phyloP scores from a whole-genome alignment of 2,888 invertebrate species.

The Microplitis manilae region DNA sequence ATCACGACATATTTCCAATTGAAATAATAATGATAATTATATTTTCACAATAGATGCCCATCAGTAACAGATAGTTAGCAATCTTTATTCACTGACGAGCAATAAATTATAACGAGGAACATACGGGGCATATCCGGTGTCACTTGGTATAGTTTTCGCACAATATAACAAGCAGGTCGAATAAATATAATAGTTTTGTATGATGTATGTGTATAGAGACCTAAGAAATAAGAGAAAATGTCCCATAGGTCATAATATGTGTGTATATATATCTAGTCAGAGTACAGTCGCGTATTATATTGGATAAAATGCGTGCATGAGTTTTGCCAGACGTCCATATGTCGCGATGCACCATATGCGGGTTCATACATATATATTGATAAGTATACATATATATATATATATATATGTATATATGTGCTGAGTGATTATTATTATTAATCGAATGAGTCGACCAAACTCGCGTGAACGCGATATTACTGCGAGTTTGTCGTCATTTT shows the following conservation, averaged over 20 bases:
- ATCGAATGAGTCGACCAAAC: constrained; percentile 55
- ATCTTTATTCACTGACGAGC: constrained; percentile 16
- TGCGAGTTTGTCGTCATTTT: not conserved
- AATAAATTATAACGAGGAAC: constrained; percentile 22
- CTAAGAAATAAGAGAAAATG: constrained; percentile 18
- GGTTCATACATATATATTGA: constrained; percentile 7
- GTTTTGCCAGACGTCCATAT: constrained; percentile 42
- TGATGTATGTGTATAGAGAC: not conserved
- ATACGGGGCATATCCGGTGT: constrained; percentile 15
- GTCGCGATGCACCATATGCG: constrained; percentile 45
- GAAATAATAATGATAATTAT: not conserved
- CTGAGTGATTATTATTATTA: constrained; percentile 57
- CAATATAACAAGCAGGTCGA: not conserved
- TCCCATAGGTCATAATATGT: constrained; percentile 18
- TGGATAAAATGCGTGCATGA: constrained; percentile 31
- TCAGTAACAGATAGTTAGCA: constrained; percentile 1
- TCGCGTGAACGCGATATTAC: constrained; percentile 49
- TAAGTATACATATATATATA: constrained; percentile 5
- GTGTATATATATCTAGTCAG: constrained; percentile 15
- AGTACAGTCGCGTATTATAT: not conserved
- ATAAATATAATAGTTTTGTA: constrained; percentile 4
- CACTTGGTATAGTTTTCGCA: constrained; percentile 3
- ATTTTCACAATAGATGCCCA: not conserved
- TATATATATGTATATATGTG: constrained; percentile 43
- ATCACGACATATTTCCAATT: not conserved